Evolutionary conservation across 2,888 invertebrate species (phyloP).

Genomic region (Melinopterus prodromus): DNA sequence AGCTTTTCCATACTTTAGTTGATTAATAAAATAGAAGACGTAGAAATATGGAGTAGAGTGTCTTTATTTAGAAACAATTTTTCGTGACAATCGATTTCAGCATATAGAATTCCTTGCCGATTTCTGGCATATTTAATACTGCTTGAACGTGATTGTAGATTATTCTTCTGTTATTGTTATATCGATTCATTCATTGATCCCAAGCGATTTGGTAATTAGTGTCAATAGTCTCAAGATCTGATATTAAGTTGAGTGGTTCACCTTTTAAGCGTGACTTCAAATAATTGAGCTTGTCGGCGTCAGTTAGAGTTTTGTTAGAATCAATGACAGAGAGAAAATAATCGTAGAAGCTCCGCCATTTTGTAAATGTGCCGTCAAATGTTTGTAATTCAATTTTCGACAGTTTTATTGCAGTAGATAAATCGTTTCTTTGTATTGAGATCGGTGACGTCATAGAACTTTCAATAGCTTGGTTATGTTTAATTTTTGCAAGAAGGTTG

Average conservation of each 20-base stretch:
- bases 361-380: constrained; percentile 39
- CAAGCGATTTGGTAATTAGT: constrained; percentile 32
- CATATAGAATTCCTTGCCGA: not conserved
- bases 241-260: constrained; percentile 28
- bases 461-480: not conserved
- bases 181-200: constrained; percentile 22
- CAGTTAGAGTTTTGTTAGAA: constrained; percentile 34
- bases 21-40: no score
- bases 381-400: constrained; percentile 36
- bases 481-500: not conserved
- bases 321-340: constrained; percentile 40
- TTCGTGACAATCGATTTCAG: no score
- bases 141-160: constrained; percentile 22
- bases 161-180: constrained; percentile 30
- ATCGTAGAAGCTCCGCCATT: constrained; percentile 38
- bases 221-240: constrained; percentile 26
- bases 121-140: constrained; percentile 25
- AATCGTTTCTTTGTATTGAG: not conserved
- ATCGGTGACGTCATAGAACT: not conserved
- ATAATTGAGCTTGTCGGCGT: constrained; percentile 39
- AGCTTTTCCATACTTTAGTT: no score
- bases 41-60: no score
- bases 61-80: no score
- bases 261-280: constrained; percentile 26
- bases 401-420: constrained; percentile 18